Conservation (phyloP, 2,113 vertebrate genomes). For the Cyprichromis sp. region DNA sequence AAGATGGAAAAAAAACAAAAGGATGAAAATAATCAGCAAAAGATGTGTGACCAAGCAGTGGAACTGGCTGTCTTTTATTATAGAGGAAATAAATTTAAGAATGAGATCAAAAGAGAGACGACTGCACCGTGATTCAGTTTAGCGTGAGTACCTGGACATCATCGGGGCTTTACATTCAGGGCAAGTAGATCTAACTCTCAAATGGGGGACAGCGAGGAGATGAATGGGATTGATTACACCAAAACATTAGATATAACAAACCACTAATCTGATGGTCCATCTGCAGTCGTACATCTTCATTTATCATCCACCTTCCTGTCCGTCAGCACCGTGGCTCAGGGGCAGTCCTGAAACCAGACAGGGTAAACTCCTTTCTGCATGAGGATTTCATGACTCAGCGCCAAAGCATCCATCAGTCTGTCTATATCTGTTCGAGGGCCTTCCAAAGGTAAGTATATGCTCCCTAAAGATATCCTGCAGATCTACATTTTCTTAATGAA, state of each 20-base stretch:
- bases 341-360: constrained; percentile 33
- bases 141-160: not conserved
- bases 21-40: constrained; percentile 53
- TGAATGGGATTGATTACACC: constrained; percentile 68
- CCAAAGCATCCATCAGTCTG: constrained; percentile 53
- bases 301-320: constrained; percentile 61
- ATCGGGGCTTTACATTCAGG: not conserved
- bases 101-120: constrained; percentile 3
- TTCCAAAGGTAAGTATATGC: constrained; percentile 5
- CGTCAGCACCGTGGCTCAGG: constrained; percentile 51
- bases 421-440: constrained; percentile 4
- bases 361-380: constrained; percentile 30
- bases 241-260: constrained; percentile 60
- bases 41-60: constrained; percentile 47
- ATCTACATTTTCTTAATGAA: not conserved
- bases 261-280: constrained; percentile 71
- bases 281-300: constrained; percentile 73
- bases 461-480: not conserved
- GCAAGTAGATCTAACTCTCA: constrained; percentile 9
- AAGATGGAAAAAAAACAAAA: not conserved
- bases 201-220: constrained; percentile 11
- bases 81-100: not conserved
- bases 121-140: not conserved
- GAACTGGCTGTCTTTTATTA: constrained; percentile 26
- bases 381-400: constrained; percentile 42